Evolutionary conservation across 2,888 invertebrate genomes (phyloP).

Genomic region (Drosophila multiciliata): DNA sequence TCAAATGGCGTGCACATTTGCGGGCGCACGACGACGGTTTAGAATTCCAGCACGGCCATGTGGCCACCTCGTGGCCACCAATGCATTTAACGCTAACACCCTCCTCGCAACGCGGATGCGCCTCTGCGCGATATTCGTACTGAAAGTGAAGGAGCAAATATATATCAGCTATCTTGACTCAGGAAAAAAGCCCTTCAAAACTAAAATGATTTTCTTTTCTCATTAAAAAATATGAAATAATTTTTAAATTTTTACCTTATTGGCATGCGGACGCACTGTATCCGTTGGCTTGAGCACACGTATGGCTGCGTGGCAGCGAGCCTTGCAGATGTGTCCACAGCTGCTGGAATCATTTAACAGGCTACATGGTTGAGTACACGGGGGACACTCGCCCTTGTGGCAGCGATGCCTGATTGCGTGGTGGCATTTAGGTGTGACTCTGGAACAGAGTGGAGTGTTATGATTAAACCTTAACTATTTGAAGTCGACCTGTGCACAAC

Average conservation of each 20-base stretch:
- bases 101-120: conserved; percentile 90
- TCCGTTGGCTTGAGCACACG: conserved; percentile 84
- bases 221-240: no score
- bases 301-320: conserved; percentile 91
- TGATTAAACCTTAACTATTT: not conserved
- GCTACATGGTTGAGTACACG: conserved; percentile 91
- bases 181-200: no score
- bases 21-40: conserved; percentile 91
- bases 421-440: conserved; percentile 93
- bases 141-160: conserved; percentile 27
- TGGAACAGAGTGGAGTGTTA: conserved; percentile 16
- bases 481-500: not conserved
- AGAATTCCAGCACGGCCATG: conserved; percentile 90
- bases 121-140: conserved; percentile 86
- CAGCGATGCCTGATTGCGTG: conserved; percentile 93
- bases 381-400: conserved; percentile 93
- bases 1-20: conserved; percentile 89
- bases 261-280: conserved; percentile 24
- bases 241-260: conserved; percentile 53
- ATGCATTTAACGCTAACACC: conserved; percentile 90
- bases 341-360: conserved; percentile 83
- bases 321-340: conserved; percentile 88
- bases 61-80: conserved; percentile 89
- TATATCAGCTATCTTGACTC: not conserved
- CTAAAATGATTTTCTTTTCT: not conserved